Evolutionary conservation across 2,888 invertebrate species (phyloP), one percentile per base, ranked within the genome.

Genomic region (Volucella bombylans): DNA sequence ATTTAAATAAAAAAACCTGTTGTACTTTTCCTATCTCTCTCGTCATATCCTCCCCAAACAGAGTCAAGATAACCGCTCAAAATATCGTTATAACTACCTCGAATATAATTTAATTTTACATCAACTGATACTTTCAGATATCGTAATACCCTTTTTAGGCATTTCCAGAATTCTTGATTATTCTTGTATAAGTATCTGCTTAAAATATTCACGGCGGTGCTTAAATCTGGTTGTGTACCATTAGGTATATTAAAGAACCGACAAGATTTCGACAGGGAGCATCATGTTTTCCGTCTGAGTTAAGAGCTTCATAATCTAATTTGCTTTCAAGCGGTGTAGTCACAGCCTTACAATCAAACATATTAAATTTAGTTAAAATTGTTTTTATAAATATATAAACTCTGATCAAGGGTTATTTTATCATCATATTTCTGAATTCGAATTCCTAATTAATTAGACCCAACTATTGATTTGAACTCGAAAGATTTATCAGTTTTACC

Each of bases 291-390:
- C n/a, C n/a, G n/a, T n/a, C n/a, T n/a, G n/a, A n/a, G n/a, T n/a
- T n/a, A n/a, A n/a, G n/a, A n/a, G n/a, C n/a, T n/a, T n/a, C n/a
- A n/a, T n/a, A n/a, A n/a, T n/a, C n/a, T n/a, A n/a, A n/a, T n/a
- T 86, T 88, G 61, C 52, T 74, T 69, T 83, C 74, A 14, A 88
- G 82, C 31, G 89, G 89, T 14, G 87, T 87, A 71, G 41, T 72
- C 11, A 81, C 78, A 23, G 86, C 6, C n/a, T 87, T 87, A 74
- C 87, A 88, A 67, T 87, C 72, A 69, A 15, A 14, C 88, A 88
- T 89, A 77, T 87, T 86, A 86, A 87, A 88, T 86, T 87, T 88
- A 38, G 64, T 77, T 83, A n/a, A 86, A 14, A 89, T 65, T 43
- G 50, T 78, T 74, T 87, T 82, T n/a, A n/a, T n/a, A n/a, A n/a